Evolutionary conservation across 1,140 invertebrate genomes (phyloP).

Genomic region (Muscidifurax raptorellus): DNA sequence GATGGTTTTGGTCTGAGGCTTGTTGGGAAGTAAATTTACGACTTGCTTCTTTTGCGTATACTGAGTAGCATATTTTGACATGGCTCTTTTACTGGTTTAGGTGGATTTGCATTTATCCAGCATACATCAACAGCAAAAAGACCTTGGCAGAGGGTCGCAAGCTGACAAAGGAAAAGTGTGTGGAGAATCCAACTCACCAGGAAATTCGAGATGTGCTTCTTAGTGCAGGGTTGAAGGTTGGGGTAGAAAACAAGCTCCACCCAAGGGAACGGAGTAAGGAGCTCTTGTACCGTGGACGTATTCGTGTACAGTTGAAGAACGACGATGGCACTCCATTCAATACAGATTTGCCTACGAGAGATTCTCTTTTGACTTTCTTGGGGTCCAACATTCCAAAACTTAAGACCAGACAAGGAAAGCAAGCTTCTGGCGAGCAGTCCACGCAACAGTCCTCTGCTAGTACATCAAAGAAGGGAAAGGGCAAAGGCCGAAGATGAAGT

Average conservation of each 20-base stretch:
- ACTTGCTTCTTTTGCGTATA: slow-evolving; percentile 1
- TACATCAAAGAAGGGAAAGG: slow-evolving; percentile 71
- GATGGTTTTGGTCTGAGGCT: not conserved
- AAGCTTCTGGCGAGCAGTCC: slow-evolving; percentile 67
- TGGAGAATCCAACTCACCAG: slow-evolving; percentile 94
- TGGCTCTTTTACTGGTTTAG: slow-evolving; percentile 75
- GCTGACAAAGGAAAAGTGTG: slow-evolving; percentile 88
- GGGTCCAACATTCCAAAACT: slow-evolving; percentile 94
- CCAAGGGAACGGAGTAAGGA: slow-evolving; percentile 94
- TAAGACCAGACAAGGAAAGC: slow-evolving; percentile 84
- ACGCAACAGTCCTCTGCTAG: slow-evolving; percentile 63
- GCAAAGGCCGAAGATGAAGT: slow-evolving; percentile 68
- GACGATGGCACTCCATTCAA: slow-evolving; percentile 90
- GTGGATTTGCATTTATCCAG: slow-evolving; percentile 98
- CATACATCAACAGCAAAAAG: slow-evolving; percentile 96
- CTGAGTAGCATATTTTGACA: not conserved
- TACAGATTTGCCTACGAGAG: slow-evolving; percentile 84
- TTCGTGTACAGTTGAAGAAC: slow-evolving; percentile 94
- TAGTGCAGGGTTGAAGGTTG: slow-evolving; percentile 87
- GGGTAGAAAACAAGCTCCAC: slow-evolving; percentile 96
- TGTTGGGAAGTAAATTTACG: not conserved
- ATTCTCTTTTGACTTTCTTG: slow-evolving; percentile 86
- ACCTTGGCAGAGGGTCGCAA: slow-evolving; percentile 90
- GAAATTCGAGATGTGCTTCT: slow-evolving; percentile 95
- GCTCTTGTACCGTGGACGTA: slow-evolving; percentile 86